Evolutionary conservation across 2,797 vertebrate genomes (phyloP).

Genomic region (Cyclura pinguis): DNA sequence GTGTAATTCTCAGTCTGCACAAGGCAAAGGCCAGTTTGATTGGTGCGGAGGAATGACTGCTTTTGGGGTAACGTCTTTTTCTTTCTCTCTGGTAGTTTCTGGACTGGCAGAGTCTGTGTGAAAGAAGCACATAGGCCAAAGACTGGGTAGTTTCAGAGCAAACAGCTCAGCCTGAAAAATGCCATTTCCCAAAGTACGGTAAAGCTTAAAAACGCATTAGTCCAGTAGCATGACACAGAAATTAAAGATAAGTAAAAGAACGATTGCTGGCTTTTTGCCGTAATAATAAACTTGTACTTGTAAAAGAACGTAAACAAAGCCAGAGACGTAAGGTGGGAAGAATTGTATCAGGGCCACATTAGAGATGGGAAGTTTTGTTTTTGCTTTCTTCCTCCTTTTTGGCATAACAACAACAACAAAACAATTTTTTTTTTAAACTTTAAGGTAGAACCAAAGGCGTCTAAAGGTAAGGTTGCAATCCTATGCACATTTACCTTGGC

Average conservation of each 20-base stretch:
- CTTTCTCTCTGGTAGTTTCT: not conserved
- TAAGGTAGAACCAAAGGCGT: not conserved
- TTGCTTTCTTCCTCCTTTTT: not conserved
- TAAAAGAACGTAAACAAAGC: constrained; percentile 49
- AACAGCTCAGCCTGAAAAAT: constrained; percentile 2
- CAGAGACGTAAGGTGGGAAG: not conserved
- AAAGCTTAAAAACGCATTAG: constrained; percentile 19
- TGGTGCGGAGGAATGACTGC: not conserved
- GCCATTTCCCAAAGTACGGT: not conserved
- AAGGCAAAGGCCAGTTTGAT: not conserved
- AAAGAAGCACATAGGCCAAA: not conserved
- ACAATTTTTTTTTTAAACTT: not conserved
- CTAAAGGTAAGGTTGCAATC: not conserved
- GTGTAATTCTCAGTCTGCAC: not conserved
- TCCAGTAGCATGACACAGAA: constrained; percentile 17
- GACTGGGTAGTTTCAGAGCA: constrained; percentile 63
- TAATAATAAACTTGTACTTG: too few species aligned
- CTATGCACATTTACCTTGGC: not conserved
- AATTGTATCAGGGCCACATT: not conserved
- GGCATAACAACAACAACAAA: not conserved
- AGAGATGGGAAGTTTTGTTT: not conserved
- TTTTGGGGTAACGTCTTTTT: not conserved
- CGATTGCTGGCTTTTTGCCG: too few species aligned
- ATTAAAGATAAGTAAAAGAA: constrained; percentile 72
- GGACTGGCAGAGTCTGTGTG: not conserved